Evolutionary conservation across 1,140 invertebrate genomes (phyloP), one percentile per base, ranked within the genome.

Genomic region (Homarus americanus): DNA sequence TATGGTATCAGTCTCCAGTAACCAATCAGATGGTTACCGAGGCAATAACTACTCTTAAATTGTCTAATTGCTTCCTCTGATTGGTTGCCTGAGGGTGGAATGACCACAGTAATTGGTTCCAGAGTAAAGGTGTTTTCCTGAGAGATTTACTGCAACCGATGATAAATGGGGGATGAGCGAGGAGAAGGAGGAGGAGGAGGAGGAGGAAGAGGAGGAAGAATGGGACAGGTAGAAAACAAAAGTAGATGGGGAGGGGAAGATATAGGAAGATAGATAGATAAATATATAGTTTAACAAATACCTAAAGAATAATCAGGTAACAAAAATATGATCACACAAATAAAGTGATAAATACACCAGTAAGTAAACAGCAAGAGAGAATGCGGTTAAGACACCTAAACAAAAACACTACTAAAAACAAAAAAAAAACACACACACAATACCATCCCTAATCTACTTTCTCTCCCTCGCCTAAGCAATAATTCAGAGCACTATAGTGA

Each of bases 41-140:
- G 17, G 34, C 20, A 41, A 73, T 53, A 72, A 88, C 76, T 69
- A 41, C 75, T 79, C 53, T 69, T 69, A 88, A 79, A 88, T 41
- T 80, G 58, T 88, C 86, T 88, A 88, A 88, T 88, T 80, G 86
- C 63, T 34, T 44, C 76, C 1, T 80, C 34, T 80, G 53, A 88
- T 88, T 88, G 86, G 86, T 41, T 88, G 86, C 86, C 86, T 80
- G 86, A 38, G 78, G 86, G 40, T 15, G 53, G 38, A 41, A 69
- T 38, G 86, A 44, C n/a, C 36, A 40, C 66, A 63, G n/a, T 88
- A 49, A 72, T 38, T 79, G 86, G 76, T 88, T 72, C 69, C 76
- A 79, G 44, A 34, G 58, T 66, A 41, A 80, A 88, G 76, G 58
- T 79, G 58, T 80, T 88, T 40, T 66, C 36, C 10, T 66, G 75